Percentiles rank a stretch among this genome's conserved stretches.
Evolutionary conservation across 1,140 invertebrate genomes (phyloP).

Genomic region (Drosophila littoralis): DNA sequence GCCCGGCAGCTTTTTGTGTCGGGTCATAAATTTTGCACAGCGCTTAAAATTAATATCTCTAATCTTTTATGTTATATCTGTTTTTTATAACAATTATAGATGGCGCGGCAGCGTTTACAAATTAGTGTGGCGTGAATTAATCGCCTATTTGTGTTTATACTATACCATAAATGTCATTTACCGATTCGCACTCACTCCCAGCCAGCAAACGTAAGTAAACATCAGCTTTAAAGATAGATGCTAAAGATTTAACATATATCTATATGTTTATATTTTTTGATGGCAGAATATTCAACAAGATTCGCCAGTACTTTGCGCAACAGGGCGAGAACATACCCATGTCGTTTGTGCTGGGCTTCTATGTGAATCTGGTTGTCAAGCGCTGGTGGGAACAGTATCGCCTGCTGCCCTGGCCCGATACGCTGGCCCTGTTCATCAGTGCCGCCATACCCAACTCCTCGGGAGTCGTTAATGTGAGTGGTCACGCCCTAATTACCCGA

Average conservation of each 20-base stretch:
- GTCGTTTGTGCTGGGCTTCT: constrained; percentile 97
- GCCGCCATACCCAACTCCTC: constrained; percentile 90
- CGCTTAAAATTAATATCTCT: constrained; percentile 8
- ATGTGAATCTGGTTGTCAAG: constrained; percentile 95
- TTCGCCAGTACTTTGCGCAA: constrained; percentile 91
- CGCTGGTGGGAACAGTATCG: constrained; percentile 97
- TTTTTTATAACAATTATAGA: constrained; percentile 85
- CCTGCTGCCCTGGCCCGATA: constrained; percentile 95
- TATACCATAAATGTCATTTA: constrained; percentile 95
- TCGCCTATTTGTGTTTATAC: constrained; percentile 94
- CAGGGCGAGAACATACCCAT: constrained; percentile 94
- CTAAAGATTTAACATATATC: neutral
- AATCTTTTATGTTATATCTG: constrained; percentile 18
- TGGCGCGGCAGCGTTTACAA: constrained; percentile 99
- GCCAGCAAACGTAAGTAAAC: constrained; percentile 91
- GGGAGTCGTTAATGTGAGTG: constrained; percentile 92
- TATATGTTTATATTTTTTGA: too few relatives aligned
- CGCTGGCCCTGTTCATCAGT: constrained; percentile 94
- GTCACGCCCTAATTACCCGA: neutral
- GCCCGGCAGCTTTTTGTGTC: constrained; percentile 1
- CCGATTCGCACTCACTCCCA: constrained; percentile 91
- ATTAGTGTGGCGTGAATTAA: constrained; percentile 96
- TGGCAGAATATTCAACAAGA: constrained; percentile 91
- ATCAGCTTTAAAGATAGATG: neutral
- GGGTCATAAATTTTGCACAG: constrained; percentile 18